A percentile compares a stretch with the other conserved stretches of the same genome.
phyloP scores from a whole-genome alignment of 2,797 vertebrate genomes.

The Lithobates sylvaticus region DNA sequence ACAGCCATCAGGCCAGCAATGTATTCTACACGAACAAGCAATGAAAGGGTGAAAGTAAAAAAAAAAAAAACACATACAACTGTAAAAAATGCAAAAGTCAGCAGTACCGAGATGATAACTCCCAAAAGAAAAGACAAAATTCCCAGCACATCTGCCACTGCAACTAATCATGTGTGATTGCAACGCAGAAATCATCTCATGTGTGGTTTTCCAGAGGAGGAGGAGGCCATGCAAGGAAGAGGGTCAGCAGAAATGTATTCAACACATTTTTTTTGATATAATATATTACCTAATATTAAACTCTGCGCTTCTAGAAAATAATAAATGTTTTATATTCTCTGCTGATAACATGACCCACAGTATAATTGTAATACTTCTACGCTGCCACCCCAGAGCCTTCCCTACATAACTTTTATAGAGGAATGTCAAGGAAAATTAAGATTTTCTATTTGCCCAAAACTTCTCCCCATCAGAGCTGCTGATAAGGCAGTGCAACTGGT shows the following conservation, averaged over 20 bases:
- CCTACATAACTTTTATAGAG: no score
- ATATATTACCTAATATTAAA: background rate
- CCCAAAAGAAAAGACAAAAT: conserved; percentile 6
- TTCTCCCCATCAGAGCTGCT: no score
- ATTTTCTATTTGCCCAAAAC: no score
- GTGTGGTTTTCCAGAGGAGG: no score
- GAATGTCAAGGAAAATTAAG: no score
- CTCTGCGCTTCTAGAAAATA: no score
- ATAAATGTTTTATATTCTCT: no score
- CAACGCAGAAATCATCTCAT: background rate
- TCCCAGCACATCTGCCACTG: conserved; percentile 37
- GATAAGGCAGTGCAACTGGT: no score
- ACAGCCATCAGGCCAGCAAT: background rate
- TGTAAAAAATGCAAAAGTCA: conserved; percentile 1
- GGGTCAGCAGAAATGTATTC: background rate
- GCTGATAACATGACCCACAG: no score
- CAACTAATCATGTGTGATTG: conserved; percentile 11
- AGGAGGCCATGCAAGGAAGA: background rate
- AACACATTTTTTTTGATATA: background rate
- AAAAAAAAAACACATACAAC: background rate
- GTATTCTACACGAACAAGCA: background rate
- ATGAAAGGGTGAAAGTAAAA: conserved; percentile 14
- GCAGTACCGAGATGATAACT: conserved; percentile 7
- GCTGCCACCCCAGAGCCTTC: no score
- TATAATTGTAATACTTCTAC: no score